These are phyloP conservation scores for Brachionus rubens DNA, from an alignment of 1,140 invertebrate species.

Conservation along the genomic window DNA sequence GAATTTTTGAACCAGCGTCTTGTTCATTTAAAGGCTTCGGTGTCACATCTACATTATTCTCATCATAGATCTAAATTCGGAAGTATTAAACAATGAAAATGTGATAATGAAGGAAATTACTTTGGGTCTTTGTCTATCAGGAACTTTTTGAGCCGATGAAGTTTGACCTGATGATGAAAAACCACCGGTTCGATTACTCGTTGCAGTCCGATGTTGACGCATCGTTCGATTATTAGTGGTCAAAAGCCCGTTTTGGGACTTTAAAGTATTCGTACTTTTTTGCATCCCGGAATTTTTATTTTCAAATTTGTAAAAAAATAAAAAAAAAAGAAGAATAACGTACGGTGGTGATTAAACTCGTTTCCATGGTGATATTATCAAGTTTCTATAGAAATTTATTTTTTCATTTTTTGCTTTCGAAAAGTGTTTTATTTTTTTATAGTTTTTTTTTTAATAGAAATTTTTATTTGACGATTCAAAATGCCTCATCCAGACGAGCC, in stretches of 20 bases:
- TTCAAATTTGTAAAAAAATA: neutral
- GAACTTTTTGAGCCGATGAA: constrained; percentile 17
- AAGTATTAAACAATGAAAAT: neutral
- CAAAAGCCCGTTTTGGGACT: constrained; percentile 7
- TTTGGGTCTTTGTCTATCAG: constrained; percentile 12
- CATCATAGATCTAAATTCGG: constrained; percentile 23
- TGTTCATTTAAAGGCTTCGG: constrained; percentile 26
- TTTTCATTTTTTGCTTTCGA: neutral
- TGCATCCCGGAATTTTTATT: constrained; percentile 17
- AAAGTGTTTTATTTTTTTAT: neutral
- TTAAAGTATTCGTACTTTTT: constrained; percentile 19
- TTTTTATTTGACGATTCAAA: neutral
- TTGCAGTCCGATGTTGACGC: constrained; percentile 23
- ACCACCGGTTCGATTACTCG: constrained; percentile 23
- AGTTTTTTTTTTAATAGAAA: constrained; percentile 1
- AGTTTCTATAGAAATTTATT: neutral
- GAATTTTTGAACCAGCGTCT: neutral
- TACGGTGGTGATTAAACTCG: neutral
- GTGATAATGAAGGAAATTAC: neutral
- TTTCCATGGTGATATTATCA: constrained; percentile 15
- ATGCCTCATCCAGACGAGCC: constrained; percentile 55
- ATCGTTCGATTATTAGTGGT: constrained; percentile 9
- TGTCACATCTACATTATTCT: constrained; percentile 17
- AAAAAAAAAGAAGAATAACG: constrained; percentile 17
- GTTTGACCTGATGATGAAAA: constrained; percentile 39